Evolutionary conservation across 2,888 invertebrate genomes (phyloP).

Genomic region (Eudemis profundana): DNA sequence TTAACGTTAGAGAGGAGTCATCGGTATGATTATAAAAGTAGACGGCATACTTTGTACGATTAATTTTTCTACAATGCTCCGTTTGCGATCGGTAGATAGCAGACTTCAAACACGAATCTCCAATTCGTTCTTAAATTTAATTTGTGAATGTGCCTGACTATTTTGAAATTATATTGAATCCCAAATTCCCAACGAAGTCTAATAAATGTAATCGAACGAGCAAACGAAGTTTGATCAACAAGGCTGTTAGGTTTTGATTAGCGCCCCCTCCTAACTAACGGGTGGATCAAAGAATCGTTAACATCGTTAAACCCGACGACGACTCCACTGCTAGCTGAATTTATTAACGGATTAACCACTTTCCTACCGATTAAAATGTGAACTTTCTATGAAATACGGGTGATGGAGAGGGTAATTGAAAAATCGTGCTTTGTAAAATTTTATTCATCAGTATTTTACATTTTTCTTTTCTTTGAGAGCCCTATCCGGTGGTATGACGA

Average conservation of each 20-base stretch:
- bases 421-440: no score
- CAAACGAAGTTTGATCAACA: constrained; percentile 30
- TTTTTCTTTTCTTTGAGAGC: no score
- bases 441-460: no score
- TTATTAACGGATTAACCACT: constrained; percentile 20
- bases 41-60: no score
- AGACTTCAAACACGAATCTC: neutral
- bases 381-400: neutral
- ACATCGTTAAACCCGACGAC: constrained; percentile 9
- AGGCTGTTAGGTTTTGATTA: constrained; percentile 31
- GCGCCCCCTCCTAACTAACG: neutral
- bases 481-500: no score
- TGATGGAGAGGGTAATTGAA: neutral
- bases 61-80: no score
- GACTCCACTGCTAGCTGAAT: constrained; percentile 19
- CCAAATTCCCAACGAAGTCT: no score
- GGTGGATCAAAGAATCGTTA: constrained; percentile 33
- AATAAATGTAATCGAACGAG: constrained; percentile 9
- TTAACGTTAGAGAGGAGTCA: no score
- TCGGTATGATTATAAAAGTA: no score
- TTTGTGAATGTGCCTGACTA: neutral
- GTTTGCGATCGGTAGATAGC: neutral
- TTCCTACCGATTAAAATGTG: constrained; percentile 6
- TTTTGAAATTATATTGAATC: no score
- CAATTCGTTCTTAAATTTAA: neutral